A percentile compares a stretch with the other conserved stretches of the same genome.
These are phyloP conservation scores for Urophycis tenuis DNA, from an alignment of 2,797 vertebrate genomes.

Conservation along the genomic window DNA sequence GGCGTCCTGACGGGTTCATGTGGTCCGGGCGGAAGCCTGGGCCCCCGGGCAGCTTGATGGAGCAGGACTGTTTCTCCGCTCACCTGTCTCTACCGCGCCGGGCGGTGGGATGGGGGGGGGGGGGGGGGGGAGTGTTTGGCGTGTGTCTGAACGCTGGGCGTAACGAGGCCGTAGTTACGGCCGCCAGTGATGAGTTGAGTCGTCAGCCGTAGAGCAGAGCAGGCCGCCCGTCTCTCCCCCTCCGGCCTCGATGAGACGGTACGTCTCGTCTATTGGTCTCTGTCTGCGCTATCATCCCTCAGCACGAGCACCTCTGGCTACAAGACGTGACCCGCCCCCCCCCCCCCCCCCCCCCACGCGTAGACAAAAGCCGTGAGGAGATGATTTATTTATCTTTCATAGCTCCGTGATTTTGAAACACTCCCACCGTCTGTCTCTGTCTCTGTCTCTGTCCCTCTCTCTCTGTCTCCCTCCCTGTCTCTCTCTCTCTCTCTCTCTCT, in stretches of 20 bases:
- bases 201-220: slow-evolving; percentile 51
- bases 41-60: slow-evolving; percentile 53
- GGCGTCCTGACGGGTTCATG: background rate
- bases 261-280: slow-evolving; percentile 67
- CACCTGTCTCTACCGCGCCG: slow-evolving; percentile 52
- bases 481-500: slow-evolving; percentile 43
- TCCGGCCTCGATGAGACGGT: slow-evolving; percentile 51
- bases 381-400: slow-evolving; percentile 69
- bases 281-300: slow-evolving; percentile 66
- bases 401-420: slow-evolving; percentile 53
- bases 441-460: slow-evolving; percentile 29
- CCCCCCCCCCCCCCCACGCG: slow-evolving; percentile 44
- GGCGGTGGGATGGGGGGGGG: slow-evolving; percentile 61
- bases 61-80: slow-evolving; percentile 54
- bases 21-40: slow-evolving; percentile 30
- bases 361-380: slow-evolving; percentile 54
- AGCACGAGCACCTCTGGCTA: slow-evolving; percentile 57
- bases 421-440: slow-evolving; percentile 36
- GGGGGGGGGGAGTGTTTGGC: slow-evolving; percentile 12
- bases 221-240: no score
- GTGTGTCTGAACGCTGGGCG: slow-evolving; percentile 51
- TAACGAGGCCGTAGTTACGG: slow-evolving; percentile 68
- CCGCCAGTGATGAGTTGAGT: slow-evolving; percentile 51
- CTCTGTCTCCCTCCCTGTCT: slow-evolving; percentile 36
- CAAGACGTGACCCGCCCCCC: no score